phyloP scores from a whole-genome alignment of 2,888 invertebrate species.

The Erebia ligea region DNA sequence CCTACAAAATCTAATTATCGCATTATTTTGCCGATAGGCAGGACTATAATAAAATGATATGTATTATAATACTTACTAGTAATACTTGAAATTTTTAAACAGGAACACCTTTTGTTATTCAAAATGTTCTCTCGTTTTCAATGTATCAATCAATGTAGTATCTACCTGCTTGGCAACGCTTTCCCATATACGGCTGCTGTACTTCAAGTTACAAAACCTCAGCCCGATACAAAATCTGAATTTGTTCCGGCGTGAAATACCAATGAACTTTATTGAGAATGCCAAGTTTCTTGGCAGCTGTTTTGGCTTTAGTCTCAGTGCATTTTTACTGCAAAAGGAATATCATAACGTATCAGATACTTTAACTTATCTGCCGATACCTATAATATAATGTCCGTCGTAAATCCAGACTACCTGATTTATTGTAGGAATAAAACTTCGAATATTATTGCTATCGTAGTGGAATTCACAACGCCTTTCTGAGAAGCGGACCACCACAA shows the following conservation, averaged over 20 bases:
- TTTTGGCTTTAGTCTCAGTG: constrained; percentile 26
- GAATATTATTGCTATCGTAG: constrained; percentile 18
- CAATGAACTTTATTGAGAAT: constrained; percentile 18
- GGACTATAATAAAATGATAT: too few species aligned
- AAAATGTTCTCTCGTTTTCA: background rate
- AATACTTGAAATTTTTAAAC: background rate
- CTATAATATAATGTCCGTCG: constrained; percentile 10
- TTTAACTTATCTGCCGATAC: constrained; percentile 18
- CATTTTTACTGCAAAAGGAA: constrained; percentile 17
- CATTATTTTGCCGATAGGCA: too few species aligned
- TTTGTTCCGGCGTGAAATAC: constrained; percentile 22
- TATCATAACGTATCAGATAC: constrained; percentile 18
- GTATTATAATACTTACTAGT: background rate
- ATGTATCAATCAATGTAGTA: background rate
- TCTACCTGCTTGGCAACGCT: background rate
- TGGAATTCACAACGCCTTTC: constrained; percentile 30
- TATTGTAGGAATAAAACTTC: constrained; percentile 18
- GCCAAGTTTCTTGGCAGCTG: constrained; percentile 25
- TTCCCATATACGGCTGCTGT: background rate
- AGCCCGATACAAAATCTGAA: constrained; percentile 14
- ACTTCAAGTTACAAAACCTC: constrained; percentile 11
- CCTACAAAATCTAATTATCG: background rate
- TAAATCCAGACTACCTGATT: constrained; percentile 23
- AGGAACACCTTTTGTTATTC: background rate
- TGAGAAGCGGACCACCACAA: constrained; percentile 39